Evolutionary conservation across 2,888 invertebrate genomes (phyloP).

Genomic region (Brenthis daphne): DNA sequence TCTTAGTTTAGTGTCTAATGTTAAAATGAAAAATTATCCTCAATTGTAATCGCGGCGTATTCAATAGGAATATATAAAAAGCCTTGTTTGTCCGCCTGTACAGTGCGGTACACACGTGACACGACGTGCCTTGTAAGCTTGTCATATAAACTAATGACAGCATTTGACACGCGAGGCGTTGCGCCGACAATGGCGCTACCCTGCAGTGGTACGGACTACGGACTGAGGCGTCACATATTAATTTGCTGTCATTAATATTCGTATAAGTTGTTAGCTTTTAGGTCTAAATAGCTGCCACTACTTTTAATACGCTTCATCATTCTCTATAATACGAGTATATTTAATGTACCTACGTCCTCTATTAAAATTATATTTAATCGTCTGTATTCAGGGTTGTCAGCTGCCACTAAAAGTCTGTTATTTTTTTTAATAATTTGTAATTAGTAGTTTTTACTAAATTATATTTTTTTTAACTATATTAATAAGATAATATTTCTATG

Average conservation of each 20-base stretch:
- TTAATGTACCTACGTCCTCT: too few relatives aligned
- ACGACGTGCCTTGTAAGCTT: too few relatives aligned
- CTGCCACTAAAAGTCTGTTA: background rate
- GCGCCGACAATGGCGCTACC: background rate
- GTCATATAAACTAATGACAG: too few relatives aligned
- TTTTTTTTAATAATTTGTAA: too few relatives aligned
- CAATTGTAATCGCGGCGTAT: too few relatives aligned
- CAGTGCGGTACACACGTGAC: background rate
- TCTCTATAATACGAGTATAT: background rate
- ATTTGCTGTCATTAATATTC: constrained; percentile 24
- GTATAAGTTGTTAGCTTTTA: constrained; percentile 17
- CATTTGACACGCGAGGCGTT: too few relatives aligned
- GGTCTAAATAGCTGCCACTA: background rate
- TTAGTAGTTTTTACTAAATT: too few relatives aligned
- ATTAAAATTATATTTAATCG: background rate
- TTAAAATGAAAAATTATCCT: too few relatives aligned
- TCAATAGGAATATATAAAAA: too few relatives aligned
- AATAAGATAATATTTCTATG: too few relatives aligned
- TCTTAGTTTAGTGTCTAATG: too few relatives aligned
- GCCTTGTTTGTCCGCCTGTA: background rate
- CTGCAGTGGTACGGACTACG: background rate
- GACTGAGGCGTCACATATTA: constrained; percentile 8
- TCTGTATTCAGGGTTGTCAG: background rate
- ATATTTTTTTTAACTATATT: too few relatives aligned
- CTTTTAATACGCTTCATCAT: constrained; percentile 7